phyloP scores from a whole-genome alignment of 2,888 invertebrate species.

The Petrolisthes manimaculis region DNA sequence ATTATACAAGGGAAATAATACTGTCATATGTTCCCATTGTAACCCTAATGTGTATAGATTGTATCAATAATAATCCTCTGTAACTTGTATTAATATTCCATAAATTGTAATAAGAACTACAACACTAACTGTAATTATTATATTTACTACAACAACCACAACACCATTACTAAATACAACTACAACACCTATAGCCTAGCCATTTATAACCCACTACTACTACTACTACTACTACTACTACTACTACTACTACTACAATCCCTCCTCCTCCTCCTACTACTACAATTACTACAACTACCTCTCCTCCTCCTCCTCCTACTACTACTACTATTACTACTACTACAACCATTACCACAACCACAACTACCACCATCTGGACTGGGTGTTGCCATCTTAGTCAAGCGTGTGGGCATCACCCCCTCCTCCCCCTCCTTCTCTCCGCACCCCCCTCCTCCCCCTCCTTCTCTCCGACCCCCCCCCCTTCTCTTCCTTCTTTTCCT shows the following conservation, averaged over 20 bases:
- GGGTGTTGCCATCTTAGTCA: neutral
- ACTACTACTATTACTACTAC: neutral
- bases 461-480: neutral
- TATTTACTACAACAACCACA: neutral
- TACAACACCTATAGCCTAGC: neutral
- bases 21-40: no score
- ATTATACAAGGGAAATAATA: no score
- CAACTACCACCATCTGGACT: neutral
- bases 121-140: neutral
- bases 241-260: neutral
- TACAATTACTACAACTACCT: no score
- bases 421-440: neutral
- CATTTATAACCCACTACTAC: neutral
- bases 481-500: neutral
- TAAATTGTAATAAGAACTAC: neutral
- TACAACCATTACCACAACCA: neutral
- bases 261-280: no score
- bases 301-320: no score
- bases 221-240: neutral
- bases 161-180: neutral
- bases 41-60: no score
- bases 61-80: no score
- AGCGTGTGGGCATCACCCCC: neutral
- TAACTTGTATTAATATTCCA: no score
- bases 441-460: neutral